Percentiles rank a stretch among this genome's conserved stretches.
phyloP scores from a whole-genome alignment of 2,888 invertebrate genomes.

The Cosmia trapezina region DNA sequence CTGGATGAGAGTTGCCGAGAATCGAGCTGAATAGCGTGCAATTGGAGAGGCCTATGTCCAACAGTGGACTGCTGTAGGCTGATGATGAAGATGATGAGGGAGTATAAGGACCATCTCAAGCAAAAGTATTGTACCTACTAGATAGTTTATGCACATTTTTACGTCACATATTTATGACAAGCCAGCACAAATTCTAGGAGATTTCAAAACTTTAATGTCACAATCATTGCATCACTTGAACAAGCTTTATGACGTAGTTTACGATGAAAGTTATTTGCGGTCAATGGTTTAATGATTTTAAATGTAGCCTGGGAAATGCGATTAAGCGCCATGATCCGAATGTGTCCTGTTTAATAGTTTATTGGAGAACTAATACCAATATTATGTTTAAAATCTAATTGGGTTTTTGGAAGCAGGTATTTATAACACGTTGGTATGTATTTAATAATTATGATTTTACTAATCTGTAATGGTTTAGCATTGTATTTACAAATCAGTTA shows the following conservation, averaged over 20 bases:
- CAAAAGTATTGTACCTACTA: not conserved
- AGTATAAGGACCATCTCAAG: not conserved
- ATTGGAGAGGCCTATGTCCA: not conserved
- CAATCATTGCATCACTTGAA: conserved; percentile 2
- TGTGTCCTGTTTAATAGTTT: no score
- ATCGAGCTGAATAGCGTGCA: not conserved
- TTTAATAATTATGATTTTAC: no score
- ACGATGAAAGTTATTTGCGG: conserved; percentile 6
- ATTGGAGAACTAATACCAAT: no score
- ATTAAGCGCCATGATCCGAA: no score
- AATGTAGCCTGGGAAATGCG: not conserved
- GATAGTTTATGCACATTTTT: not conserved
- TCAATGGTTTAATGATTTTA: conserved; percentile 30
- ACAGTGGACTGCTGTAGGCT: not conserved
- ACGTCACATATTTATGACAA: not conserved
- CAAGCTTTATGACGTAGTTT: conserved; percentile 16
- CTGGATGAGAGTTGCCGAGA: not conserved
- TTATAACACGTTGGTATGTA: no score
- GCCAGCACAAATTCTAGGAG: no score
- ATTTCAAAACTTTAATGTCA: no score
- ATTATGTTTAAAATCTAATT: no score
- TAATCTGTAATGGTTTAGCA: not conserved
- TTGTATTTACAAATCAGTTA: not conserved
- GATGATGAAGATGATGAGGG: not conserved
- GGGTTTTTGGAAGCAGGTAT: no score